Evolutionary conservation across 2,888 invertebrate genomes (phyloP), one percentile per base, ranked within the genome.

Genomic region (Entomobrya multifasciata): DNA sequence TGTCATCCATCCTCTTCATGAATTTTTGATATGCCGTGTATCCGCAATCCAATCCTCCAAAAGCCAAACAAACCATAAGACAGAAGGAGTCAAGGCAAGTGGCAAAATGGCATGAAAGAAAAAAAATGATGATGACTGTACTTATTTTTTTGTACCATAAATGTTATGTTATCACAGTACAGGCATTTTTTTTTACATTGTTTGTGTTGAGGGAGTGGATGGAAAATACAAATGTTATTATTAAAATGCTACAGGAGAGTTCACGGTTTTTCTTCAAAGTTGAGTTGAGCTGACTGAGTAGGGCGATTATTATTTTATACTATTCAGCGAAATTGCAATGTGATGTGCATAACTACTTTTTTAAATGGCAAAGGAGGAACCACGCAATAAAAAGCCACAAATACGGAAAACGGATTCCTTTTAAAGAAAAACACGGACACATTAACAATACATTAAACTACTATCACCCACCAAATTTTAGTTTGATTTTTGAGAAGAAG

Each of bases 381-480:
- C 60, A 30, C 60, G 72, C 60, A 82, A 74, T 60, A 74, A 67
- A 82, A 82, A 60, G 20, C 47, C 82, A 49, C 82, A 82, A 74
- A 82, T 74, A 74, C 82, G 82, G 82, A 82, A 82, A 82, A 82
- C 82, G 74, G 82, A 82, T 74, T 22, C 82, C 74, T 60, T 60
- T 72, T 82, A 74, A 57, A 49, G 82, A 13, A 13, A n/a, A 60
- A 27, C 8, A 17, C 25, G 22, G 49, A 22, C 82, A 70, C 55
- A 80, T 36, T 80, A 30, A 55, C 20, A 20, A 67, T 22, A n/a
- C 17, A 44, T 13, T 20, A 20, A 44, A 13, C 36, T 15, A 62
- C 6, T n/a, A 15, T 62, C 11, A 30, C 10, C 62, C 30, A 27
- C 2, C 27, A 27, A 65, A n/a, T n/a, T n/a, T n/a, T n/a, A n/a